Evolutionary conservation across 35 echinoderm and acorn worm genomes (phyloP), one percentile per base, ranked within the genome.

Genomic region (Chiridota heheva): DNA sequence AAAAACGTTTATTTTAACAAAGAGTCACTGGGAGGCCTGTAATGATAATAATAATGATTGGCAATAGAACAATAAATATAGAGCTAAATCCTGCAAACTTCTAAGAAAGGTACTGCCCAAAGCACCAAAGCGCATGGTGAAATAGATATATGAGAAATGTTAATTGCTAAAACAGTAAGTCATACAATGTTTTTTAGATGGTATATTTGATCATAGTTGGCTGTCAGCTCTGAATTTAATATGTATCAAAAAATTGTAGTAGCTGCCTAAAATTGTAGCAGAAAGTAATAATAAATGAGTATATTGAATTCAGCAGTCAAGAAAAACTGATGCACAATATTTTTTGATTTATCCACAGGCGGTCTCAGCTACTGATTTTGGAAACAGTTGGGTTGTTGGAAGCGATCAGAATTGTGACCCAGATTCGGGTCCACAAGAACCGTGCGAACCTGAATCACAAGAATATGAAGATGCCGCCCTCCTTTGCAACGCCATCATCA

Each of bases 341-440:
- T 2, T 65, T 30, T 15, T 29, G 18, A 43, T 78, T 58, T 42
- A 2, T 36, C 36, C 33, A 20, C 33, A 78, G 75, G 75, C 55
- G 16, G 62, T 32, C 36, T 61, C 55, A 32, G 33, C 75, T 29
- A 78, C 75, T 60, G 75, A 78, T 40, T 81, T 81, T 44, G 78
- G 78, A 12, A 81, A 81, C 60, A 81, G 58, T n/a, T 81, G 78
- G 78, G 39, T 27, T 20, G 58, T 57, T 4, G 60, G 60, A 25
- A 63, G 59, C 0, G n/a, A 36, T 4, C 59, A 81, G 37, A n/a
- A n/a, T n/a, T 81, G 78, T 44, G 13, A 60, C 5, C 20, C 16
- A 24, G 59, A 81, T 30, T 40, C 59, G 1, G 59, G 59, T 39
- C 57, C 57, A 6, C 8, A 66, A 2, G 59, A 65, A 17, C 78